Conservation (phyloP, 2,888 invertebrate genomes). For the Tipula unca region DNA sequence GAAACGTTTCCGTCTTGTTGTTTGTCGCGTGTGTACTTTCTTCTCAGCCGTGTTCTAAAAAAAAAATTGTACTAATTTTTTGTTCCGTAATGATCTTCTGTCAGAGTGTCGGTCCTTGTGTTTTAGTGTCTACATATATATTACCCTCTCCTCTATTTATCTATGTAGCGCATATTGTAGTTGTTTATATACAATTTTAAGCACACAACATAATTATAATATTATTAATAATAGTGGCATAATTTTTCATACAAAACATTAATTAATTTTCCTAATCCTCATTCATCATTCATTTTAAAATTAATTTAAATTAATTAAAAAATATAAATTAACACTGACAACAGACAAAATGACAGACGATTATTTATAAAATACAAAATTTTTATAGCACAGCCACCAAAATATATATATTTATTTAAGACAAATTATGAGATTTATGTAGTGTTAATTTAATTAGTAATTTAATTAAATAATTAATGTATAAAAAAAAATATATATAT, state of each 20-base stretch:
- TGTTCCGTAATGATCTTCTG: slow-evolving; percentile 25
- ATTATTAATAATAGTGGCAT: not conserved
- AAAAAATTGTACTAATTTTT: not conserved
- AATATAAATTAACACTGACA: not conserved
- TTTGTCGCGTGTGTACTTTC: not conserved
- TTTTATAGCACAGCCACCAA: slow-evolving; percentile 25
- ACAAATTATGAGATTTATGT: not conserved
- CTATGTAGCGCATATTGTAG: not conserved
- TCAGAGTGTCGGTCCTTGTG: slow-evolving; percentile 25
- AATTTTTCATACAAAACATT: not conserved
- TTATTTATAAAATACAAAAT: slow-evolving; percentile 23
- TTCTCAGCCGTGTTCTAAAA: not conserved
- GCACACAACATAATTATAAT: not conserved
- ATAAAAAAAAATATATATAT: not conserved
- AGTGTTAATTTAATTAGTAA: not conserved
- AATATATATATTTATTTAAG: not conserved
- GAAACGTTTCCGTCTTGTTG: not conserved
- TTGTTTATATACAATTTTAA: not conserved
- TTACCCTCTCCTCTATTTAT: not conserved
- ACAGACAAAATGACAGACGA: slow-evolving; percentile 29
- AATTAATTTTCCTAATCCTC: not conserved
- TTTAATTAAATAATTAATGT: not conserved
- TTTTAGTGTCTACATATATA: not conserved
- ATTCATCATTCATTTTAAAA: not conserved
- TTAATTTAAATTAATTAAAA: not conserved